Percentiles rank a stretch among this genome's conserved stretches.
Conservation (phyloP, 1,140 invertebrate species). For the Drosophila lowei region DNA sequence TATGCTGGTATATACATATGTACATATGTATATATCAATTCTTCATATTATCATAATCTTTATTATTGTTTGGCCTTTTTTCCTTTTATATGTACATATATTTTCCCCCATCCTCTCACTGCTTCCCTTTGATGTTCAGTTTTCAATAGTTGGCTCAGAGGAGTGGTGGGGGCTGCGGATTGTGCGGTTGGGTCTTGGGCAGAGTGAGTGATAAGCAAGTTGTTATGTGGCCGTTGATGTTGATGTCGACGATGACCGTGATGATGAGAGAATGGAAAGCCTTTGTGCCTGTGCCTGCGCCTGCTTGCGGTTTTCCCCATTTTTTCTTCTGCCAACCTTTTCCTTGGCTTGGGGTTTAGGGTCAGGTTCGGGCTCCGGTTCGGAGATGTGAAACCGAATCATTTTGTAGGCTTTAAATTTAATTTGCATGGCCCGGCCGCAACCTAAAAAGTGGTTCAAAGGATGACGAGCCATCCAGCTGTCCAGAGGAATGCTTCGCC, state of each 20-base stretch:
- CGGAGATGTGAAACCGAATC: slow-evolving; percentile 60
- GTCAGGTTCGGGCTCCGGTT: slow-evolving; percentile 19
- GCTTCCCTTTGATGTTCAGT: slow-evolving; percentile 40
- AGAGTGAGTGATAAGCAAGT: slow-evolving; percentile 47
- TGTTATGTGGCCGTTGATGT: slow-evolving; percentile 36
- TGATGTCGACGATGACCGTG: slow-evolving; percentile 38
- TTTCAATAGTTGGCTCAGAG: slow-evolving; percentile 20
- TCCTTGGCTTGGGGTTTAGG: slow-evolving; percentile 5
- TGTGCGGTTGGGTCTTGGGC: slow-evolving; percentile 2
- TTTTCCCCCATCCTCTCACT: slow-evolving; percentile 11
- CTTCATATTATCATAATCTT: slow-evolving; percentile 45
- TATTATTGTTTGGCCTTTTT: slow-evolving; percentile 29
- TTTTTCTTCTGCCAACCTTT: slow-evolving; percentile 25
- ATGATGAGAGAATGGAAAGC: slow-evolving; percentile 46
- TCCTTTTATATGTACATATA: background rate
- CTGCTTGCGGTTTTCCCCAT: slow-evolving; percentile 31
- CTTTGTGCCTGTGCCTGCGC: slow-evolving; percentile 11
- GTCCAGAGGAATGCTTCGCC: background rate
- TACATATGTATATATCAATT: slow-evolving; percentile 4
- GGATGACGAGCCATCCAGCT: background rate
- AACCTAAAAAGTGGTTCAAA: slow-evolving; percentile 21
- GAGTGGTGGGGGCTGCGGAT: background rate
- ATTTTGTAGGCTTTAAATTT: slow-evolving; percentile 72
- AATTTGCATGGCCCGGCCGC: slow-evolving; percentile 68
- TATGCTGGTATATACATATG: background rate